Evolutionary conservation across 2,888 invertebrate genomes (phyloP), one percentile per base, ranked within the genome.

Genomic region (Trissonchulus sp.): DNA sequence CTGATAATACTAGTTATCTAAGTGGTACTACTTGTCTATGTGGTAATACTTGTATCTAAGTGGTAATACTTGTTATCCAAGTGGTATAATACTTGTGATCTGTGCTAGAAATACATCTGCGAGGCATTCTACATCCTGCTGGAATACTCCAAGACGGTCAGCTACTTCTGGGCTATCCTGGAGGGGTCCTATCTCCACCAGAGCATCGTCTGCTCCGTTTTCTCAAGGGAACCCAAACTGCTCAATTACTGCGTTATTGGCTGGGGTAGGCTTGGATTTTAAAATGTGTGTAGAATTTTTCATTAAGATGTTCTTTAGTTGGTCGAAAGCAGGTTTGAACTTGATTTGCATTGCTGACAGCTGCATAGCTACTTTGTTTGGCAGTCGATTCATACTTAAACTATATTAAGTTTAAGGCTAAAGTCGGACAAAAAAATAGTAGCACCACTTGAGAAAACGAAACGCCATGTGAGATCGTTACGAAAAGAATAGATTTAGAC

Each of bases 81-180:
- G n/a, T n/a, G n/a, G n/a, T n/a, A n/a, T n/a, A n/a, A n/a, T n/a
- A n/a, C n/a, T n/a, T n/a, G n/a, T n/a, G n/a, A n/a, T n/a, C n/a
- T n/a, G n/a, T n/a, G n/a, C n/a, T n/a, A n/a, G 94, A 90, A 91
- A 0, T 88, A 90, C 73, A 84, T 94, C 0, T 94, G 94, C 83
- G 92, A 93, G 83, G 87, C 89, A 0, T 89, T 90, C 73, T 92
- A 92, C 85, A 88, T 91, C 0, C 85, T 93, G 0, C 85, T 96
- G 79, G 97, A 97, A 83, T 96, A 94, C 83, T 90, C 92, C 0
- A 90, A 92, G 78, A 92, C 93, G 0, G 91, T 92, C 0, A 93
- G 93, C 90, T 96, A 94, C 83, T 91, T 92, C 89, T 97, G 97
- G 95, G 96, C 96, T 94, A 92, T 96, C 81, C 91, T 95, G 74